Percentiles rank a stretch among this genome's conserved stretches.
Conservation (phyloP, 2,888 invertebrate genomes). For the Mimumesa dahlbomi region DNA sequence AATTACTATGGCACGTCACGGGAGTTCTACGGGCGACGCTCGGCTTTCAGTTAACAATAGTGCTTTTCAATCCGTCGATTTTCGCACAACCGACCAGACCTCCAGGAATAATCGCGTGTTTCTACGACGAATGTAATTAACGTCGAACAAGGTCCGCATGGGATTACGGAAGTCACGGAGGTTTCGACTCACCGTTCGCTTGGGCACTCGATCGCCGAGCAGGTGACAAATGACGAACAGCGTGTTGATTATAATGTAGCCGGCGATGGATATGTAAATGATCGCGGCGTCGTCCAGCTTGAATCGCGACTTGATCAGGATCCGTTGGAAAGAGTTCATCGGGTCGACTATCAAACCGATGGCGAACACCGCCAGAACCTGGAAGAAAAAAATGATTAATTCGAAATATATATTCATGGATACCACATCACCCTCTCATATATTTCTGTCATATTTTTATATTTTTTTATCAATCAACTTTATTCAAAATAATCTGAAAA, state of each 20-base stretch:
- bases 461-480: too few species aligned
- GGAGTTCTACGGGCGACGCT: not conserved
- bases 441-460: too few species aligned
- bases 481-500: too few species aligned
- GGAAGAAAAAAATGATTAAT: constrained; percentile 46
- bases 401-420: too few species aligned
- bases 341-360: constrained; percentile 86
- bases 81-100: too few species aligned
- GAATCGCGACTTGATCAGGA: constrained; percentile 79
- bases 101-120: too few species aligned
- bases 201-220: constrained; percentile 84
- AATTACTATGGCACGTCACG: constrained; percentile 23
- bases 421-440: too few species aligned
- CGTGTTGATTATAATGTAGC: constrained; percentile 85
- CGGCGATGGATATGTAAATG: constrained; percentile 85
- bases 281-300: constrained; percentile 84
- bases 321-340: constrained; percentile 79
- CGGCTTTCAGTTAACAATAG: too few species aligned
- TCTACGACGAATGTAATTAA: too few species aligned
- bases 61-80: too few species aligned
- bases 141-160: too few species aligned
- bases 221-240: constrained; percentile 84
- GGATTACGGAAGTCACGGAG: not conserved
- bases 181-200: constrained; percentile 81
- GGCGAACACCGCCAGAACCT: constrained; percentile 84